Percentiles rank a stretch among this genome's conserved stretches.
phyloP scores from a whole-genome alignment of 2,113 vertebrate genomes.

The Hepsetus odoe region DNA sequence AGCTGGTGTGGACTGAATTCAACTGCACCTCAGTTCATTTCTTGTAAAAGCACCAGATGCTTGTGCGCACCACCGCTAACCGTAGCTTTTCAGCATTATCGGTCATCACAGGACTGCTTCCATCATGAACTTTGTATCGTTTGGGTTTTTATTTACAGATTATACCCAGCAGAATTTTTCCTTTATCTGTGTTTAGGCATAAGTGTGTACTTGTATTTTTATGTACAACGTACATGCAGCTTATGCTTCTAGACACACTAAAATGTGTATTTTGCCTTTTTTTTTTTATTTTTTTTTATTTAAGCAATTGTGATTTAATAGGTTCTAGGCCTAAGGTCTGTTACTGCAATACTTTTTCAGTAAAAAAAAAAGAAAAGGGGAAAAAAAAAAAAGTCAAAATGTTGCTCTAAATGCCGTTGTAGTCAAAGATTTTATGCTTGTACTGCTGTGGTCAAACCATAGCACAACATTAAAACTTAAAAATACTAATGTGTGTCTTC shows the following conservation, averaged over 20 bases:
- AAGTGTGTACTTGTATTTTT: constrained; percentile 38
- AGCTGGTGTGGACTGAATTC: constrained; percentile 12
- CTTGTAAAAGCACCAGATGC: constrained; percentile 28
- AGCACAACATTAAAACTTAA: constrained; percentile 89
- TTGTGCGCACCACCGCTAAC: constrained; percentile 33
- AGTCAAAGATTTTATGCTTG: constrained; percentile 93
- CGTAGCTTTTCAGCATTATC: constrained; percentile 25
- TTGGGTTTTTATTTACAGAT: constrained; percentile 16
- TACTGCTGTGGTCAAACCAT: constrained; percentile 91
- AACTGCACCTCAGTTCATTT: constrained; percentile 14
- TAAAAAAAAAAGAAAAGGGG: constrained; percentile 77
- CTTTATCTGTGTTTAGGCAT: constrained; percentile 24
- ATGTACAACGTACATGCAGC: constrained; percentile 29
- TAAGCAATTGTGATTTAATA: constrained; percentile 89
- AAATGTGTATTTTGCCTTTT: constrained; percentile 78
- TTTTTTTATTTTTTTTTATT: constrained; percentile 82
- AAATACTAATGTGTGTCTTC: constrained; percentile 58
- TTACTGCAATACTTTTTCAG: constrained; percentile 90
- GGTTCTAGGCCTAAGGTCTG: constrained; percentile 91
- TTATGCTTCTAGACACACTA: constrained; percentile 71
- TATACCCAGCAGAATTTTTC: constrained; percentile 29
- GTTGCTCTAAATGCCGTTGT: constrained; percentile 93
- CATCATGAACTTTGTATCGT: constrained; percentile 40
- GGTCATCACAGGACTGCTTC: constrained; percentile 36
- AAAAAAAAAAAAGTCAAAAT: constrained; percentile 78